Conservation (phyloP, 2,888 invertebrate species). For the Chouioia cunea region DNA sequence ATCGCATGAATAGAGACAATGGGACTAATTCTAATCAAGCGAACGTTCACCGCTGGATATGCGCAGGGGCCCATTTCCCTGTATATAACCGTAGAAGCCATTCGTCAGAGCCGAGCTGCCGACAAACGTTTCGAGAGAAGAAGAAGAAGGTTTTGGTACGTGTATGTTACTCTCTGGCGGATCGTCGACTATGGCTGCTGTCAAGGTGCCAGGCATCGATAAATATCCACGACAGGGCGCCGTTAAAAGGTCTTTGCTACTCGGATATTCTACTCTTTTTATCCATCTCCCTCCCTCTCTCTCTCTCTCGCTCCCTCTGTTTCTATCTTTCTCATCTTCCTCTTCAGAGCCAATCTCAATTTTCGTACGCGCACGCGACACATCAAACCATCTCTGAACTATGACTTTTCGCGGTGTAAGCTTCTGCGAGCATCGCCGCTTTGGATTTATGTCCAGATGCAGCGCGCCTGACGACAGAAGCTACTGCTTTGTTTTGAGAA, state of each 20-base stretch:
- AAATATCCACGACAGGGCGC: conserved; percentile 56
- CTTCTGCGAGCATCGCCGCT: too few species aligned
- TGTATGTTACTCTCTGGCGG: conserved; percentile 40
- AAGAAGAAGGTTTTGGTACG: conserved; percentile 41
- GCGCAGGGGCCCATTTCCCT: conserved; percentile 29
- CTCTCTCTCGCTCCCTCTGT: not conserved
- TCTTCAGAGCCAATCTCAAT: conserved; percentile 43
- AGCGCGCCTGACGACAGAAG: conserved; percentile 17
- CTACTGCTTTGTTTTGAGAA: conserved; percentile 30
- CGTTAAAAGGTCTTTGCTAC: conserved; percentile 40
- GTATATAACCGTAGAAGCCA: conserved; percentile 51
- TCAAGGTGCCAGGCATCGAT: conserved; percentile 63
- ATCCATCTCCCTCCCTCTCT: not conserved
- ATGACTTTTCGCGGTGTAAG: conserved; percentile 41
- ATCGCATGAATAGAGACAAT: conserved; percentile 45
- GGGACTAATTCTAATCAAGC: conserved; percentile 44
- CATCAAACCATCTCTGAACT: conserved; percentile 41
- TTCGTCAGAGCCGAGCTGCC: conserved; percentile 60
- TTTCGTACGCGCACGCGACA: conserved; percentile 24
- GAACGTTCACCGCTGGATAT: conserved; percentile 8
- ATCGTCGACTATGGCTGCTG: conserved; percentile 48
- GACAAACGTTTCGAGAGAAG: conserved; percentile 54
- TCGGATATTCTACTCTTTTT: not conserved
- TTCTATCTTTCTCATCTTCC: not conserved
- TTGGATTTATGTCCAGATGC: conserved; percentile 41